These are phyloP conservation scores for Heliconius sara DNA, from an alignment of 2,888 invertebrate species.

Conservation along the genomic window DNA sequence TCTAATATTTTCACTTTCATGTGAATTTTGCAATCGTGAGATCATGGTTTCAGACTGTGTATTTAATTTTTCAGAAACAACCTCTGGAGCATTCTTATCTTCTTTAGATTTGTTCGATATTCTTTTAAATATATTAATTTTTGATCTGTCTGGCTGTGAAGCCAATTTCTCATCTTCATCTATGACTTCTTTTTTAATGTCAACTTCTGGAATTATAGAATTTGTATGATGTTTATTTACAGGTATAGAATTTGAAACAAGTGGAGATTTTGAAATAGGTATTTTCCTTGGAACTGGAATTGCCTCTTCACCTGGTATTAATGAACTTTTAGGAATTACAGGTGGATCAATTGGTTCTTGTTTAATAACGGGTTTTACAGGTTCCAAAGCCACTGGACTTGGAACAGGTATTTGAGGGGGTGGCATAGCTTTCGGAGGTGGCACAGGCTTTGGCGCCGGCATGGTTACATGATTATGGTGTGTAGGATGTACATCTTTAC, in stretches of 20 bases:
- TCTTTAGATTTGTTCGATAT: conserved; percentile 90
- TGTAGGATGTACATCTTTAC: conserved; percentile 72
- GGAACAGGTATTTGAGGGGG: conserved; percentile 59
- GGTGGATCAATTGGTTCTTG: conserved; percentile 69
- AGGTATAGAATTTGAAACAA: conserved; percentile 70
- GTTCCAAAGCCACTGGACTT: conserved; percentile 54
- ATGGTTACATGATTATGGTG: conserved; percentile 76
- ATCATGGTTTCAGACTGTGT: conserved; percentile 72
- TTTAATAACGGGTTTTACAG: conserved; percentile 67
- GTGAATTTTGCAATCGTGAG: conserved; percentile 75
- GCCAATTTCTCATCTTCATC: conserved; percentile 86
- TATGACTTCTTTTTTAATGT: conserved; percentile 80
- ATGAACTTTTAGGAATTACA: conserved; percentile 55
- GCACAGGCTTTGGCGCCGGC: conserved; percentile 68
- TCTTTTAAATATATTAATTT: conserved; percentile 94
- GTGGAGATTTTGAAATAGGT: conserved; percentile 79
- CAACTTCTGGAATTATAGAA: conserved; percentile 67
- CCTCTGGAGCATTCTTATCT: conserved; percentile 79
- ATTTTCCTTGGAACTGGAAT: conserved; percentile 80
- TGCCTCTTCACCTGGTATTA: conserved; percentile 65
- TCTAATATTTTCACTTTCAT: conserved; percentile 65
- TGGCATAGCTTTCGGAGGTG: conserved; percentile 55
- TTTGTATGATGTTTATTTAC: conserved; percentile 66
- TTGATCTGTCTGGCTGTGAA: conserved; percentile 92
- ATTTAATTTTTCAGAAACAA: conserved; percentile 66